Base-by-base conservation (phyloP, 2,797 vertebrate genomes). In the Bucorvus abyssinicus region DNA sequence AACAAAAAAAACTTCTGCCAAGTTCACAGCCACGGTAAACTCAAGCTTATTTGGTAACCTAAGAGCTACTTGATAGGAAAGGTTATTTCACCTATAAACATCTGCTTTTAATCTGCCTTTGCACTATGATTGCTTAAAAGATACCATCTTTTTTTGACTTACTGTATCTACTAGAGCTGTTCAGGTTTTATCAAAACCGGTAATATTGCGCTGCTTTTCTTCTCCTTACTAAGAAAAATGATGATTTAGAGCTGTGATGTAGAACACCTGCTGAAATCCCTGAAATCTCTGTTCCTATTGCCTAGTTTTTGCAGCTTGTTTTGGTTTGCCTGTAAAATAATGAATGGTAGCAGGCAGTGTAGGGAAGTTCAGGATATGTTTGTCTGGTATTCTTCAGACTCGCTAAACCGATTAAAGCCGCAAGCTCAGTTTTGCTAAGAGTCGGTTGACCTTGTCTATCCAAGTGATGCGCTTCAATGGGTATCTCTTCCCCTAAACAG, bases 81-180 rank as follows among this genome's bases (percentile, higher is more conserved):
- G n/a, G 57, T 68, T 93, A 79, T 91, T 95, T 96, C 61, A 55
- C 55, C 29, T 80, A 60, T 59, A 96, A 95, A 79, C 83, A 95
- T 91, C 90, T 97, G 93, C 29, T 74, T 97, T 96, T 93, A 96
- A 96, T 97, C 61, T 96, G 21, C 27, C 64, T 89, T 84, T 96
- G 71, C 34, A 73, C 9, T 70, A 50, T 74, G 85, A 67, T 82
- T 77, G 36, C 76, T 96, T 91, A 93, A 96, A 94, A 81, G 59
- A 60, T 87, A 90, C 40, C 45, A 71, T 76, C 26, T 32, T 45
- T 82, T 78, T 91, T 89, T 55, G 4, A 79, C 34, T 67, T 86
- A 73, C 67, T 94, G 10, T 88, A 30, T 90, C 63, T 86, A 60
- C 74, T 76, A 55, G 12, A 69, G 20, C 63, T 95, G 52, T 93